Conservation (phyloP, 2,797 vertebrate species). For the Huso huso region DNA sequence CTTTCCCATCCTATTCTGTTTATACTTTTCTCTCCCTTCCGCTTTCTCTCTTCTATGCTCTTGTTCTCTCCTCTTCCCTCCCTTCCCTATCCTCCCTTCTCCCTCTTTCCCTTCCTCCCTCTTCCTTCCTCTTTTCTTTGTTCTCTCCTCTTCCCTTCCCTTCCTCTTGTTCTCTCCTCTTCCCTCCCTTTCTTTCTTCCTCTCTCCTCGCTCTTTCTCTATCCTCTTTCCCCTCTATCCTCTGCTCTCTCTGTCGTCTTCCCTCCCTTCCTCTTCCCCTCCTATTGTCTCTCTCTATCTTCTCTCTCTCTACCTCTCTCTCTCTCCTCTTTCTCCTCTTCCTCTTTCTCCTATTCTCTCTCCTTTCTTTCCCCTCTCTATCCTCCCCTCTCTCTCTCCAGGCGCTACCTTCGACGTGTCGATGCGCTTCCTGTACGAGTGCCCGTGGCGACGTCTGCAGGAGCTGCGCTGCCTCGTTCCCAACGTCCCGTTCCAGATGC, state of each 20-base stretch:
- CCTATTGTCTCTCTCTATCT: constrained; percentile 21
- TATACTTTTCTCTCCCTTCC: too few species aligned
- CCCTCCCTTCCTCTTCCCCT: not conserved
- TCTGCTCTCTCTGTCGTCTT: not conserved
- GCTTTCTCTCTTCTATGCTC: too few species aligned
- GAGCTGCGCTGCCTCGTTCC: constrained; percentile 82
- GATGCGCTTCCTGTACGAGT: constrained; percentile 90
- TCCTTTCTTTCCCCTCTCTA: constrained; percentile 35
- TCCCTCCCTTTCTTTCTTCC: too few species aligned
- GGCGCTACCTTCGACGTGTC: constrained; percentile 91
- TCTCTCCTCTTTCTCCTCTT: constrained; percentile 26
- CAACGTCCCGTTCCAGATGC: constrained; percentile 94
- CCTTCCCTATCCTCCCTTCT: too few species aligned
- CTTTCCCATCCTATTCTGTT: not conserved
- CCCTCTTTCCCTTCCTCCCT: too few species aligned
- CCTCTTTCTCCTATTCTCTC: constrained; percentile 18
- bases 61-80: too few species aligned
- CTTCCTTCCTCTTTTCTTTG: too few species aligned
- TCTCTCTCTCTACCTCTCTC: constrained; percentile 16
- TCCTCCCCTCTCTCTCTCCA: constrained; percentile 38
- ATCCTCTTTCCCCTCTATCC: not conserved
- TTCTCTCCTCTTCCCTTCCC: too few species aligned
- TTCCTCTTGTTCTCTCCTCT: too few species aligned
- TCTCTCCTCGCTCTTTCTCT: too few species aligned
- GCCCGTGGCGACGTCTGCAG: constrained; percentile 85